Evolutionary conservation across 2,888 invertebrate genomes (phyloP).

Genomic region (Tineola bisselliella): DNA sequence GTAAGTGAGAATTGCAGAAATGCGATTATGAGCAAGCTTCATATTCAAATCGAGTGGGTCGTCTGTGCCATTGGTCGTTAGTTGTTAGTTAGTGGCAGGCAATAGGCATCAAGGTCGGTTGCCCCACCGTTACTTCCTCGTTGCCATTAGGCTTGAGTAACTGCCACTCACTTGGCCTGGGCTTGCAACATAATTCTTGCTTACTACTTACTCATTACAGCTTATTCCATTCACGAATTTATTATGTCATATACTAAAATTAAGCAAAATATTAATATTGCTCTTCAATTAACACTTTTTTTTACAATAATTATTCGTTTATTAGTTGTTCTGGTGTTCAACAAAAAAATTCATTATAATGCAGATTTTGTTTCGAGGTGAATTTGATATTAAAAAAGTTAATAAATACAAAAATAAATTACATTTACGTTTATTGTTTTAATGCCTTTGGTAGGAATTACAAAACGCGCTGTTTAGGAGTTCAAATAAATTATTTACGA

Average conservation of each 20-base stretch:
- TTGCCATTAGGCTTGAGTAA: slow-evolving; percentile 37
- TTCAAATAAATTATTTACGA: not conserved
- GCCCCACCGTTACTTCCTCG: slow-evolving; percentile 57
- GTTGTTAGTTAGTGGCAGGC: slow-evolving; percentile 14
- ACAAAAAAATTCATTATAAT: no score
- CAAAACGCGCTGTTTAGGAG: not conserved
- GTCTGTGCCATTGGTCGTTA: not conserved
- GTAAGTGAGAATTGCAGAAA: not conserved
- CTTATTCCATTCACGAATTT: not conserved
- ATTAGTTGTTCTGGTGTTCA: no score
- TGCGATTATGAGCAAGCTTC: not conserved
- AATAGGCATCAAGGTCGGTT: slow-evolving; percentile 50
- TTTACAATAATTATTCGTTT: no score
- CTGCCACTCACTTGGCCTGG: slow-evolving; percentile 30
- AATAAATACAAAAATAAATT: no score
- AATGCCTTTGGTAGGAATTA: not conserved
- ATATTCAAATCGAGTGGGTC: not conserved
- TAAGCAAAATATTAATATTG: no score
- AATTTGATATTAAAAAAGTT: no score
- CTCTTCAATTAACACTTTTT: no score
- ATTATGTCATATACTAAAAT: not conserved
- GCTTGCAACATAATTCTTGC: slow-evolving; percentile 11
- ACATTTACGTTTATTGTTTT: no score
- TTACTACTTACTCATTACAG: not conserved
- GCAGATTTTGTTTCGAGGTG: no score